Evolutionary conservation across 2,888 invertebrate species (phyloP).

Genomic region (Lycia hirtaria): DNA sequence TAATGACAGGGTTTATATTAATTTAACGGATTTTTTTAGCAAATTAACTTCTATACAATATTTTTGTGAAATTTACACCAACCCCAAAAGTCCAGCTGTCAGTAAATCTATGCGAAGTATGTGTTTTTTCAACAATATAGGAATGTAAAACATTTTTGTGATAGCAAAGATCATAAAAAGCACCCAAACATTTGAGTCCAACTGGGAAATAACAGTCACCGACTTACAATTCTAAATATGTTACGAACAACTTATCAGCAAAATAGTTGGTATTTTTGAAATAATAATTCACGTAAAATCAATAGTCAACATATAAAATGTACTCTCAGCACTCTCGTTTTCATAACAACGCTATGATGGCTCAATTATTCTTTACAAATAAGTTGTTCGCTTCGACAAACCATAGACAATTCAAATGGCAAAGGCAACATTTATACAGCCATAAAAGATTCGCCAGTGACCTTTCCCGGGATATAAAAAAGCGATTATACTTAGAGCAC

Average conservation of each 20-base stretch:
- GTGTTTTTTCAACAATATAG: slow-evolving; percentile 61
- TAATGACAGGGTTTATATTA: too few relatives aligned
- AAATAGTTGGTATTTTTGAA: too few relatives aligned
- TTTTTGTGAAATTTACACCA: too few relatives aligned
- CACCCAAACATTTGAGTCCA: slow-evolving; percentile 59
- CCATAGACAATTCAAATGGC: slow-evolving; percentile 39
- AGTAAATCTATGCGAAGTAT: too few relatives aligned
- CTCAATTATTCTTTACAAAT: background rate
- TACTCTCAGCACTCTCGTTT: too few relatives aligned
- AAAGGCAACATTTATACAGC: slow-evolving; percentile 41
- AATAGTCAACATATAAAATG: too few relatives aligned
- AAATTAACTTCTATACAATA: too few relatives aligned
- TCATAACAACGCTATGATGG: background rate
- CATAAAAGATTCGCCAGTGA: slow-evolving; percentile 54
- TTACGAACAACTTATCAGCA: background rate
- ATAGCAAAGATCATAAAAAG: slow-evolving; percentile 62
- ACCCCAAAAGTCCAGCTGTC: too few relatives aligned
- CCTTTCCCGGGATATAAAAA: slow-evolving; percentile 32
- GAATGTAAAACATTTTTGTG: slow-evolving; percentile 70
- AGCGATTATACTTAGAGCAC: slow-evolving; percentile 34
- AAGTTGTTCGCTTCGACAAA: slow-evolving; percentile 20
- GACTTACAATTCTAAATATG: slow-evolving; percentile 34
- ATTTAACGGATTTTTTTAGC: too few relatives aligned
- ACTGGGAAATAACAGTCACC: slow-evolving; percentile 44
- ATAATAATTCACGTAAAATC: too few relatives aligned